phyloP scores from a whole-genome alignment of 1,140 invertebrate genomes.

The Pteromalus puparum region DNA sequence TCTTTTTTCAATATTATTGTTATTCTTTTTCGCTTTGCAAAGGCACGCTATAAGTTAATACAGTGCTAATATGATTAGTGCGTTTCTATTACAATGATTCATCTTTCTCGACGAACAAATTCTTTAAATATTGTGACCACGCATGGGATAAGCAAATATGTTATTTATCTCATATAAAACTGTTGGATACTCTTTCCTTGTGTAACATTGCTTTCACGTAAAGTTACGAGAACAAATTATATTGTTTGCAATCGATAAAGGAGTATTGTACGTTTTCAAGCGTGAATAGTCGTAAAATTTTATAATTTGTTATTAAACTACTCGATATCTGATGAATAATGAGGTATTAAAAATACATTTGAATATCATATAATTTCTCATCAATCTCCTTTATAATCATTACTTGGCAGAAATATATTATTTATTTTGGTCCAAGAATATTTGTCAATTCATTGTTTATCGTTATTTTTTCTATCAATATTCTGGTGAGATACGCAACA shows the following conservation, averaged over 20 bases:
- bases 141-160: background rate
- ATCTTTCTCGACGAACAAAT: slow-evolving; percentile 28
- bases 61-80: slow-evolving; percentile 27
- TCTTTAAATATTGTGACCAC: slow-evolving; percentile 20
- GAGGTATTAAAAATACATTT: slow-evolving; percentile 64
- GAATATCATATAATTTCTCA: slow-evolving; percentile 58
- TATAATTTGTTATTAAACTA: slow-evolving; percentile 5
- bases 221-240: background rate
- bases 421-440: slow-evolving; percentile 54
- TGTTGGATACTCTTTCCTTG: background rate
- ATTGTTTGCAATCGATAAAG: background rate
- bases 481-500: background rate
- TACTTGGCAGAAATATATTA: slow-evolving; percentile 57
- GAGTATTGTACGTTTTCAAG: slow-evolving; percentile 23
- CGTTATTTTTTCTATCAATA: slow-evolving; percentile 20
- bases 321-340: slow-evolving; percentile 16
- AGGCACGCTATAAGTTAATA: slow-evolving; percentile 55
- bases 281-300: slow-evolving; percentile 4
- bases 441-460: slow-evolving; percentile 39
- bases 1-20: background rate
- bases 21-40: slow-evolving; percentile 47
- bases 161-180: background rate
- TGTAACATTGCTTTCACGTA: background rate
- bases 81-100: slow-evolving; percentile 12
- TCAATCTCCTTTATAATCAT: slow-evolving; percentile 44